phyloP scores from a whole-genome alignment of 2,888 invertebrate species.

The Sinotaia quadrata region DNA sequence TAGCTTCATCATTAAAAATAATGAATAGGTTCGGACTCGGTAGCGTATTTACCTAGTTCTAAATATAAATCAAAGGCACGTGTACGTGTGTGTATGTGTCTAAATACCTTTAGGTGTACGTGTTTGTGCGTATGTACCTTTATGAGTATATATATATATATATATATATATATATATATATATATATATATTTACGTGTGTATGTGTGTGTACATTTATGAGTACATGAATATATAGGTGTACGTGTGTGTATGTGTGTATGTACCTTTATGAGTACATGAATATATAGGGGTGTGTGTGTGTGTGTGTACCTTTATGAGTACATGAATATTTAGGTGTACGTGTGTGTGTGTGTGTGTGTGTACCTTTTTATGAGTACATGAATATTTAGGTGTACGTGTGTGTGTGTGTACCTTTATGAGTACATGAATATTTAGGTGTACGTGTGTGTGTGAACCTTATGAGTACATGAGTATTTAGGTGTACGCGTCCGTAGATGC shows the following conservation, averaged over 20 bases:
- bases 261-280: conserved; percentile 1
- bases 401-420: background rate
- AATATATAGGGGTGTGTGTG: conserved; percentile 1
- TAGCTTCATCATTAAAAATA: too few relatives aligned
- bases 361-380: conserved; percentile 8
- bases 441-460: background rate
- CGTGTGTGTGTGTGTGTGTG: conserved; percentile 10
- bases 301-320: background rate
- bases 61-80: too few relatives aligned
- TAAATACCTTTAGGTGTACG: background rate
- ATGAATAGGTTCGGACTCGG: too few relatives aligned
- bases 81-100: background rate
- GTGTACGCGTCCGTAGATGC: too few relatives aligned
- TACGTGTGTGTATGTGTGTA: conserved; percentile 12
- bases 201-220: too few relatives aligned
- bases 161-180: too few relatives aligned
- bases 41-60: too few relatives aligned
- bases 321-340: background rate
- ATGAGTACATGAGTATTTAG: background rate
- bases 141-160: too few relatives aligned
- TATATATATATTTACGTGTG: too few relatives aligned
- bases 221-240: too few relatives aligned
- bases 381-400: conserved; percentile 2
- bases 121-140: conserved; percentile 11
- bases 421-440: background rate